Percentiles rank a stretch among this genome's conserved stretches.
Conservation (phyloP, 1,140 invertebrate species). For the Cryptotermes secundus region DNA sequence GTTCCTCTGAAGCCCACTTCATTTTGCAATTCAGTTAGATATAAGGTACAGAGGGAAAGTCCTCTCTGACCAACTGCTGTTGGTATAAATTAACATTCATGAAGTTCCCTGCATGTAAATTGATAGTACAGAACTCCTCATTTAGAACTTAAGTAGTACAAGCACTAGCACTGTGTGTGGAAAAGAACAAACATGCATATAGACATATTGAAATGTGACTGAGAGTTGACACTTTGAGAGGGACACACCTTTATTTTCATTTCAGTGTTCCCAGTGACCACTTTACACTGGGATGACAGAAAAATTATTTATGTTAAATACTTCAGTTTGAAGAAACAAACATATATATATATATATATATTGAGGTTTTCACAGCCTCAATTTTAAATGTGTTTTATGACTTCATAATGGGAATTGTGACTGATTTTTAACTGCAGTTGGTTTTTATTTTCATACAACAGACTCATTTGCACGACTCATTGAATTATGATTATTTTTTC, state of each 20-base stretch:
- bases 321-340: background rate
- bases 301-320: slow-evolving; percentile 19
- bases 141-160: slow-evolving; percentile 7
- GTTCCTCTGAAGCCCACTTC: background rate
- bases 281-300: background rate
- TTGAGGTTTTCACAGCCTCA: background rate
- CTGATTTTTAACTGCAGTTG: background rate
- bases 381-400: background rate
- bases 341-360: background rate
- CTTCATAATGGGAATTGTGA: slow-evolving; percentile 1
- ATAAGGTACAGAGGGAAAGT: background rate
- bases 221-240: background rate
- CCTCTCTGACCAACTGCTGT: background rate
- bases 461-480: background rate
- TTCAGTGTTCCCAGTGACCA: background rate
- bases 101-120: background rate
- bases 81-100: background rate
- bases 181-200: background rate
- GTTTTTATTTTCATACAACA: slow-evolving; percentile 13
- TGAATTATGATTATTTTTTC: background rate
- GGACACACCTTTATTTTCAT: background rate
- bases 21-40: background rate
- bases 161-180: background rate
- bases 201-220: background rate
- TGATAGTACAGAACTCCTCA: slow-evolving; percentile 12